These are phyloP conservation scores for Procavia capensis DNA, from an alignment of 2,113 vertebrate genomes.

Conservation along the genomic window DNA sequence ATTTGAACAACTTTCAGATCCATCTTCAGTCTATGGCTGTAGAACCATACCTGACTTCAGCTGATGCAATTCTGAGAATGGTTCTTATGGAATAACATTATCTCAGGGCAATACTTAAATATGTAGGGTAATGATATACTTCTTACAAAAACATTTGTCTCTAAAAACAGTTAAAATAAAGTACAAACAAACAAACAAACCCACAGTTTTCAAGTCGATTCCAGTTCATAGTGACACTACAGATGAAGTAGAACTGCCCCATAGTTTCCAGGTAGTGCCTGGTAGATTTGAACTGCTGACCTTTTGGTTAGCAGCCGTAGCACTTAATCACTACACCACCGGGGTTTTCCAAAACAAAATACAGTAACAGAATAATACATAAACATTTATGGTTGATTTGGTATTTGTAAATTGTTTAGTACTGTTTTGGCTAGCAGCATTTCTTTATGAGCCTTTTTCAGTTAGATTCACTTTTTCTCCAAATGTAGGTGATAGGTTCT, in stretches of 20 bases:
- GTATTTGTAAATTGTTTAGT: conserved; percentile 65
- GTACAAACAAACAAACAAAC: too few species aligned
- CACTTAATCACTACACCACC: too few species aligned
- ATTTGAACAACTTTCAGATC: conserved; percentile 63
- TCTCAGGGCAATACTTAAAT: conserved; percentile 52
- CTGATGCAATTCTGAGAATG: conserved; percentile 21
- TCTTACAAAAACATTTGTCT: conserved; percentile 56
- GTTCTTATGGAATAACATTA: conserved; percentile 61
- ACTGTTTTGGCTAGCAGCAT: conserved; percentile 55
- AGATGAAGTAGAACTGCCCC: too few species aligned
- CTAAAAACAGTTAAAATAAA: conserved; percentile 43
- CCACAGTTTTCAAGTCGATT: too few species aligned
- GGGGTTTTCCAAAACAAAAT: not conserved
- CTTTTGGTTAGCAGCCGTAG: too few species aligned
- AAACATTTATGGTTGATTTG: conserved; percentile 53
- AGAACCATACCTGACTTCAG: conserved; percentile 39
- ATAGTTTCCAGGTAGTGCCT: too few species aligned
- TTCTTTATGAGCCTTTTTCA: conserved; percentile 52
- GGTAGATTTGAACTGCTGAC: too few species aligned
- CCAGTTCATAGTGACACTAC: too few species aligned
- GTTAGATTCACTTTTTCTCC: conserved; percentile 4
- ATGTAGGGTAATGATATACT: not conserved
- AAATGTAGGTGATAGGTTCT: conserved; percentile 28
- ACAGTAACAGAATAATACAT: conserved; percentile 43
- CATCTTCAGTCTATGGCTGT: conserved; percentile 53